These are phyloP conservation scores for Sebastiscus albofasciatus DNA, from an alignment of 2,797 vertebrate species.

Conservation along the genomic window DNA sequence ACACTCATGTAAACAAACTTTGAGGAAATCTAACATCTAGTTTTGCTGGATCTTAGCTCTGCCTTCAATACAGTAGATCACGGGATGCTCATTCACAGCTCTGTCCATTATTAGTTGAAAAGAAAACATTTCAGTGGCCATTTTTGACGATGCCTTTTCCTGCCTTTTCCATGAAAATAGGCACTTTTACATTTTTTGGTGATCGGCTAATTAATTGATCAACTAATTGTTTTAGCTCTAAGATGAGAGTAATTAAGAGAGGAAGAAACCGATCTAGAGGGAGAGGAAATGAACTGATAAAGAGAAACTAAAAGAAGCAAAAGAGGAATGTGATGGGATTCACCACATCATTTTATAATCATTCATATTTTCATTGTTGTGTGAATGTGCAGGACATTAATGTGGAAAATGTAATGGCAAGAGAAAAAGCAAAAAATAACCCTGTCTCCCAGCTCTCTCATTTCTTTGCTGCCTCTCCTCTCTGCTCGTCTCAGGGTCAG, in stretches of 20 bases:
- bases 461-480: background rate
- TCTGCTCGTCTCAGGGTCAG: conserved; percentile 33
- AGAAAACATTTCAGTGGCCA: too few relatives aligned
- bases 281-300: background rate
- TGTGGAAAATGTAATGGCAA: background rate
- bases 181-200: background rate
- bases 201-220: background rate
- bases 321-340: background rate
- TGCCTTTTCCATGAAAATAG: too few relatives aligned
- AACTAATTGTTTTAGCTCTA: background rate
- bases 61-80: too few relatives aligned
- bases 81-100: too few relatives aligned
- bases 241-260: background rate
- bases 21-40: too few relatives aligned
- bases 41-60: too few relatives aligned
- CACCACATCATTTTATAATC: background rate
- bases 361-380: background rate
- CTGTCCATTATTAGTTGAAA: too few relatives aligned
- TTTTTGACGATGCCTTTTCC: too few relatives aligned
- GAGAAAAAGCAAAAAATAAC: background rate
- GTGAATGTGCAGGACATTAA: background rate
- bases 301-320: background rate
- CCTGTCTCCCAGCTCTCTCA: background rate
- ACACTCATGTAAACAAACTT: too few relatives aligned
- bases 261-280: background rate